Evolutionary conservation across 2,797 vertebrate species (phyloP), one percentile per base, ranked within the genome.

Genomic region (Fistularia tabacaria): DNA sequence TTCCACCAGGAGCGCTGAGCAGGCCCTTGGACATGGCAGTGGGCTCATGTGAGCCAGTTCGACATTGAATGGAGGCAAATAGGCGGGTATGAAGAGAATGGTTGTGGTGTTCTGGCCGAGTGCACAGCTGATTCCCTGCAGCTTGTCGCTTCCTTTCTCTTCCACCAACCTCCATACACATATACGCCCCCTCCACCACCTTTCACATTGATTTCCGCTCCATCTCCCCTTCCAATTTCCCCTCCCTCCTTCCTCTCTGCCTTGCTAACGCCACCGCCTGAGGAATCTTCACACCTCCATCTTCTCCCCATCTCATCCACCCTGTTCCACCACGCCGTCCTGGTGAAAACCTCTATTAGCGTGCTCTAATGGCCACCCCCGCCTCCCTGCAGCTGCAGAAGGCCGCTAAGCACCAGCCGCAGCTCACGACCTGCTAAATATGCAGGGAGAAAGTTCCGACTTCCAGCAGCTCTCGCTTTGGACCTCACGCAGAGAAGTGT

Each of bases 291-390:
- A 51, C 58, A 52, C 53, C 38, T 61, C 42, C 47, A 69, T 51
- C 48, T 62, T 65, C 55, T 46, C 45, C 49, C 54, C 10, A 46
- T 54, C 66, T 25, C 25, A 25, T 25, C 25, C 25, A 25, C 63
- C 69, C 53, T 41, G 14, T 45, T 39, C 15, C 52, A 38, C 38
- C 38, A 10, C 10, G 11, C 44, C 46, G 9, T 54, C 25, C 52
- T 69, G 14, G 25, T 56, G 50, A 73, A 57, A 68, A 54, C 47
- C 65, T 66, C 54, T 13, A 64, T 51, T 50, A 71, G 59, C 58
- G 52, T 52, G 58, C 44, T 59, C 72, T 53, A 54, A 46, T n/a
- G 54, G 3, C 54, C 55, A 53, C 62, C 61, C 51, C 14, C 55
- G 11, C 12, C 42, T 66, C 37, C 48, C 41, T 53, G 47, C 45